Conservation (phyloP, 2,888 invertebrate species). For the Caenorhabditis macrosperma region DNA sequence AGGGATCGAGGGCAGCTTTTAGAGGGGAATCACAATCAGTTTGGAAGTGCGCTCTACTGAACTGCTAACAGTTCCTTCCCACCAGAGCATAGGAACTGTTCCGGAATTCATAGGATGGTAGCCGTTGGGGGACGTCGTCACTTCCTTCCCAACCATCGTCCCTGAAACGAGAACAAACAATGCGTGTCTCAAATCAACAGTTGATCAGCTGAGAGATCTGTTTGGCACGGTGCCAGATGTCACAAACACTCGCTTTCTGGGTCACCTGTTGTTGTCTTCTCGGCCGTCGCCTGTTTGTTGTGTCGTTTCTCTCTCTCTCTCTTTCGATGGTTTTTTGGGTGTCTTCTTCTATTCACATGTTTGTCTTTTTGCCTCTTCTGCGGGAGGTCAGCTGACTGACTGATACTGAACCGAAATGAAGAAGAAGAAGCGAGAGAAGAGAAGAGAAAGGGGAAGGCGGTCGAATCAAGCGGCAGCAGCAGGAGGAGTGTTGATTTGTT, state of each 20-base stretch:
- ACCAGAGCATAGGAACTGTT: no score
- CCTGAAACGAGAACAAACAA: slow-evolving; percentile 1
- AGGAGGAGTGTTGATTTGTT: slow-evolving; percentile 8
- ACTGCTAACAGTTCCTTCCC: no score
- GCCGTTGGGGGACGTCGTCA: not conserved
- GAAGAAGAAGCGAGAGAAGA: not conserved
- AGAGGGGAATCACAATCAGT: no score
- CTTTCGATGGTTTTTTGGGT: not conserved
- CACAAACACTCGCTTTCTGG: slow-evolving; percentile 1
- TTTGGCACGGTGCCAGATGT: slow-evolving; percentile 54
- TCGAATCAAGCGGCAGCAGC: no score
- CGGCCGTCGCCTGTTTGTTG: slow-evolving; percentile 20
- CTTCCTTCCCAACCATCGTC: not conserved
- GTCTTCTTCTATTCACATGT: not conserved
- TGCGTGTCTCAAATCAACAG: not conserved
- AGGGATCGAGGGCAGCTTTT: no score
- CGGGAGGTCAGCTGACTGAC: slow-evolving; percentile 39
- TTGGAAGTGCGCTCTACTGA: no score
- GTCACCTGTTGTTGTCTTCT: slow-evolving; percentile 38
- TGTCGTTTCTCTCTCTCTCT: slow-evolving; percentile 14
- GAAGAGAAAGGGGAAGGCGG: no score
- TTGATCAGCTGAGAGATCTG: slow-evolving; percentile 48
- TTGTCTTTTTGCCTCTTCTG: slow-evolving; percentile 12
- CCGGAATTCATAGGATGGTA: no score
- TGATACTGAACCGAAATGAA: slow-evolving; percentile 1